A percentile compares a stretch with the other conserved stretches of the same genome.
phyloP scores from a whole-genome alignment of 2,888 invertebrate genomes.

The Drosophila prolongata region DNA sequence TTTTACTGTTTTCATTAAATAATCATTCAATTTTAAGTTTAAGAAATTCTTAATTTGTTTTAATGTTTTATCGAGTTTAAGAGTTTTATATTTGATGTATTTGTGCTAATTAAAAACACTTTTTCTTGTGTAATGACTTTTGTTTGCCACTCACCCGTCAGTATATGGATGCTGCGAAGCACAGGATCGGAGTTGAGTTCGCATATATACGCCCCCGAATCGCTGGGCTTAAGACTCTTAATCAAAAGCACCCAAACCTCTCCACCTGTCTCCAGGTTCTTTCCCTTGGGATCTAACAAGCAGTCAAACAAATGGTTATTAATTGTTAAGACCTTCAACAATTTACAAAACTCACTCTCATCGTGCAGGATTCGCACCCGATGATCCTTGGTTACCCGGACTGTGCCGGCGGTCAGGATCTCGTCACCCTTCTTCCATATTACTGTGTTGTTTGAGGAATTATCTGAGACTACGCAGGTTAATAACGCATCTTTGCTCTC shows the following conservation, averaged over 20 bases:
- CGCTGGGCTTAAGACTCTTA: conserved; percentile 88
- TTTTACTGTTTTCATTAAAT: no score
- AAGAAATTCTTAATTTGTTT: no score
- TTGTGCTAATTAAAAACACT: no score
- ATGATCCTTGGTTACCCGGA: conserved; percentile 90
- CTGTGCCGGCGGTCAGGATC: conserved; percentile 90
- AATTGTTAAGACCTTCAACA: not conserved
- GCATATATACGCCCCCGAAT: conserved; percentile 92
- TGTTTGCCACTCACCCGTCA: conserved; percentile 86
- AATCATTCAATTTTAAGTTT: no score
- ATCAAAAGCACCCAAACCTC: conserved; percentile 94
- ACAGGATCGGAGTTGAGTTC: conserved; percentile 93
- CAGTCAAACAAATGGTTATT: not conserved
- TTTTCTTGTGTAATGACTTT: not conserved
- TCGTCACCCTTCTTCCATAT: conserved; percentile 90
- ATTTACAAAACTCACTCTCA: conserved; percentile 86
- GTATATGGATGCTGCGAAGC: conserved; percentile 91
- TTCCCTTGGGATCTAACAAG: conserved; percentile 78
- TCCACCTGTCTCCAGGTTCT: conserved; percentile 86
- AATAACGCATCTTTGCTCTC: conserved; percentile 92
- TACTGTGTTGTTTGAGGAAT: conserved; percentile 87
- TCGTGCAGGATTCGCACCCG: conserved; percentile 91
- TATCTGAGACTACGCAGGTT: conserved; percentile 91
- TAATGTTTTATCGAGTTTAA: not conserved
- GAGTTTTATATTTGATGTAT: no score